These are phyloP conservation scores for Ochropacha duplaris DNA, from an alignment of 2,888 invertebrate species.

Conservation along the genomic window DNA sequence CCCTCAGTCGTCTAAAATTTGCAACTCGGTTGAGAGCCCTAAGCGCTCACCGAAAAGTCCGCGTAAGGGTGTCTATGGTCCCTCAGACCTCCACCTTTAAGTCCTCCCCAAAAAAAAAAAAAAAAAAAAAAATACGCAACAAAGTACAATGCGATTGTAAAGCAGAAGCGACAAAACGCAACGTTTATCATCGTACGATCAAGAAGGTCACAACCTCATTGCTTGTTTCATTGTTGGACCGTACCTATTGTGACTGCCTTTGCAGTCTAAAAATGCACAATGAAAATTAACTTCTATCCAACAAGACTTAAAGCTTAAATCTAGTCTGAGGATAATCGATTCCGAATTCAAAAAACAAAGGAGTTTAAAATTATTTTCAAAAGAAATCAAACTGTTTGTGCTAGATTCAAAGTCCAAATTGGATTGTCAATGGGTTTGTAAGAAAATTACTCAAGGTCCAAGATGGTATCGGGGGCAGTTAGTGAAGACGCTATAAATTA, in stretches of 20 bases:
- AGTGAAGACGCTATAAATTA: constrained; percentile 60
- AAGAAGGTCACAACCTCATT: constrained; percentile 38
- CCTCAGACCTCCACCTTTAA: no score
- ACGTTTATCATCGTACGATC: constrained; percentile 34
- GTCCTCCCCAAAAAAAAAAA: no score
- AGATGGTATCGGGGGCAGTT: constrained; percentile 48
- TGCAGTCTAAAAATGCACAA: constrained; percentile 6
- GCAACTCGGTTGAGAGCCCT: no score
- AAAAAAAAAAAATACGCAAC: constrained; percentile 13
- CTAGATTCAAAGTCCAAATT: constrained; percentile 16
- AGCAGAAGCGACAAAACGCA: constrained; percentile 45
- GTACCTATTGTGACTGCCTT: constrained; percentile 19
- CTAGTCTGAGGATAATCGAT: background rate
- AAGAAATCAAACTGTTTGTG: constrained; percentile 1
- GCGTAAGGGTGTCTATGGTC: no score
- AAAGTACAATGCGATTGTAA: constrained; percentile 18
- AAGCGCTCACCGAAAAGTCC: no score
- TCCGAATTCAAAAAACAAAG: background rate
- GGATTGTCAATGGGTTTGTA: constrained; percentile 8
- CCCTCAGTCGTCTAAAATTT: no score
- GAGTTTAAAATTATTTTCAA: background rate
- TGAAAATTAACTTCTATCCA: background rate
- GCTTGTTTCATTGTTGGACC: constrained; percentile 34
- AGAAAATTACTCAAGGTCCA: constrained; percentile 34
- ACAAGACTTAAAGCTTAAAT: background rate